Evolutionary conservation across 2,888 invertebrate genomes (phyloP), one percentile per base, ranked within the genome.

Genomic region (Tiphia femorata): DNA sequence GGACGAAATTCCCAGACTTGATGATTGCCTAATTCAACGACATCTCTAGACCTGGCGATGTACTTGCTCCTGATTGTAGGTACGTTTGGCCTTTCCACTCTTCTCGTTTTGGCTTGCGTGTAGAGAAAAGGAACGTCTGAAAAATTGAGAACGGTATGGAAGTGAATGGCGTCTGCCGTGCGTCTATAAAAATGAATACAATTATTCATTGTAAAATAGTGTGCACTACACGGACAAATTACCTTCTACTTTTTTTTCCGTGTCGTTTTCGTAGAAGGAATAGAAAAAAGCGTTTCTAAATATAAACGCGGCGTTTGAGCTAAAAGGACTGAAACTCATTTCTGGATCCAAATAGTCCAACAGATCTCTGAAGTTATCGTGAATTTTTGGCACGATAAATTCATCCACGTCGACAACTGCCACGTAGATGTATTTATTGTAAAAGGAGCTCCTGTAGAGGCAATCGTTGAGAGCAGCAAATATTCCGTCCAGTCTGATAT

Each of bases 211-310:
- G 12, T n/a, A 5, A 7, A 33, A 12, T 33, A 6, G 12, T 29
- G 12, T 7, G 29, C 12, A 29, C 2, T 7, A 4, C 12, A 7
- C 12, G n/a, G n/a, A 7, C 7, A 29, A 29, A 3, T 7, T 7
- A 33, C 33, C 33, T 4, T 2, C 17, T 38, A 16, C 55, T 19
- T 46, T 48, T 19, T 75, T 76, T 40, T 75, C 76, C 17, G 73
- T 75, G 53, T 86, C 86, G 52, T 84, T 83, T 37, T 78, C 78
- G 68, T 86, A 86, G 60, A 84, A 82, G 1, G 84, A 78, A 51
- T 84, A 84, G 69, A 86, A 86, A 73, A 87, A 87, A 1, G 83
- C 83, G 59, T 86, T 86, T 60, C 84, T 83, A 72, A 86, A 86
- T 20, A 84, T 66, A 54, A 84, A 86, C 3, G 84, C 83, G 5